Evolutionary conservation across 2,797 vertebrate genomes (phyloP).

Genomic region (Lophius americanus): DNA sequence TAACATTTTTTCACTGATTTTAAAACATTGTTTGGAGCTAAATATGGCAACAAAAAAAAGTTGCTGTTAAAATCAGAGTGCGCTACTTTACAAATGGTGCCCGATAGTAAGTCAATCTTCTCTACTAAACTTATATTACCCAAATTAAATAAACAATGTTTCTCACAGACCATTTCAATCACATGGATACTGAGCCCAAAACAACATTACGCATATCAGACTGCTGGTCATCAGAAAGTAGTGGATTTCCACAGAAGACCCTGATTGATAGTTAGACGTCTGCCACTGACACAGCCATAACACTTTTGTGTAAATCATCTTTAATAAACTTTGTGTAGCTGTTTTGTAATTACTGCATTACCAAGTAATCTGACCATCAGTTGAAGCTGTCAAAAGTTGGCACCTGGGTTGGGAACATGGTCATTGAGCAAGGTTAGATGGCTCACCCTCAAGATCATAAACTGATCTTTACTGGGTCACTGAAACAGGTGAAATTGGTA

Average conservation of each 20-base stretch:
- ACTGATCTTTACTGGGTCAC: conserved; percentile 8
- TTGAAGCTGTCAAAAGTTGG: not conserved
- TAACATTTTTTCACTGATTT: too few species aligned
- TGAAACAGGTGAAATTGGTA: conserved; percentile 16
- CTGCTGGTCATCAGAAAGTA: not conserved
- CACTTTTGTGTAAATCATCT: too few species aligned
- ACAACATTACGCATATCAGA: not conserved
- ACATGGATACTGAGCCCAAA: not conserved
- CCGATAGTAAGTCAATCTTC: not conserved
- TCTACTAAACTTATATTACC: not conserved
- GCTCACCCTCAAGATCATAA: not conserved
- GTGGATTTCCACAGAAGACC: not conserved
- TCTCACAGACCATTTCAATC: not conserved
- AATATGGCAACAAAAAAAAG: too few species aligned
- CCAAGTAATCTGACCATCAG: not conserved
- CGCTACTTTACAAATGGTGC: too few species aligned
- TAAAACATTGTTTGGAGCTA: too few species aligned
- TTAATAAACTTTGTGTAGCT: too few species aligned
- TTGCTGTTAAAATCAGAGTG: too few species aligned
- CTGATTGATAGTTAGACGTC: too few species aligned
- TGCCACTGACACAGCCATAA: too few species aligned
- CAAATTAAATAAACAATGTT: not conserved
- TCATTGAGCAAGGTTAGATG: not conserved
- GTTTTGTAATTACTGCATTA: not conserved
- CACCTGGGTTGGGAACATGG: too few species aligned